phyloP scores from a whole-genome alignment of 1,140 invertebrate species.

The Drosophila gunungcola region DNA sequence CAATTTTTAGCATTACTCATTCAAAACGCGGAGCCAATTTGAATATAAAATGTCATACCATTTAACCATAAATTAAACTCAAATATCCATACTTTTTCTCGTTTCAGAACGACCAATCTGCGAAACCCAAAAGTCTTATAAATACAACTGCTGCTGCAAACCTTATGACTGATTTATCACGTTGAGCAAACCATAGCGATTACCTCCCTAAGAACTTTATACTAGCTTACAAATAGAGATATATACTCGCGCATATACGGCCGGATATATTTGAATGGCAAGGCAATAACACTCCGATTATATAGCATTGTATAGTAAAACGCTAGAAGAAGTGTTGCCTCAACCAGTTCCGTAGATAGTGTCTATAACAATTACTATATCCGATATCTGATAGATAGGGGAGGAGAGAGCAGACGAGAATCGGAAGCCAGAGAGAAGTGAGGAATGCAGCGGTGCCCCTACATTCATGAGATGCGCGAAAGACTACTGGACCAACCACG shows the following conservation, averaged over 20 bases:
- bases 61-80: too few relatives aligned
- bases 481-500: slow-evolving; percentile 89
- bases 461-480: slow-evolving; percentile 96
- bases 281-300: slow-evolving; percentile 28
- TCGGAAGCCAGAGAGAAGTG: slow-evolving; percentile 54
- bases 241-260: slow-evolving; percentile 18
- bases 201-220: slow-evolving; percentile 62
- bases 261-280: slow-evolving; percentile 30
- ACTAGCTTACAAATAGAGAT: slow-evolving; percentile 21
- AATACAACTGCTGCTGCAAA: slow-evolving; percentile 73
- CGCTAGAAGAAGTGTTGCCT: slow-evolving; percentile 28
- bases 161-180: slow-evolving; percentile 75
- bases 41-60: too few relatives aligned
- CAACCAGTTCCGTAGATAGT: not conserved
- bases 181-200: slow-evolving; percentile 41
- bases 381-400: slow-evolving; percentile 46
- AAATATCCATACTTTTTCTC: not conserved
- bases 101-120: slow-evolving; percentile 73
- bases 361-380: slow-evolving; percentile 4
- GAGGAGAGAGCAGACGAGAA: slow-evolving; percentile 3
- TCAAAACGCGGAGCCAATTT: too few relatives aligned
- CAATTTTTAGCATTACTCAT: too few relatives aligned
- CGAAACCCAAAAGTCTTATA: slow-evolving; percentile 71
- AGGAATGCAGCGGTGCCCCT: slow-evolving; percentile 94
- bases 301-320: not conserved